Base-by-base conservation (phyloP, 1,140 invertebrate genomes). In the Drosophila kanapiae region DNA sequence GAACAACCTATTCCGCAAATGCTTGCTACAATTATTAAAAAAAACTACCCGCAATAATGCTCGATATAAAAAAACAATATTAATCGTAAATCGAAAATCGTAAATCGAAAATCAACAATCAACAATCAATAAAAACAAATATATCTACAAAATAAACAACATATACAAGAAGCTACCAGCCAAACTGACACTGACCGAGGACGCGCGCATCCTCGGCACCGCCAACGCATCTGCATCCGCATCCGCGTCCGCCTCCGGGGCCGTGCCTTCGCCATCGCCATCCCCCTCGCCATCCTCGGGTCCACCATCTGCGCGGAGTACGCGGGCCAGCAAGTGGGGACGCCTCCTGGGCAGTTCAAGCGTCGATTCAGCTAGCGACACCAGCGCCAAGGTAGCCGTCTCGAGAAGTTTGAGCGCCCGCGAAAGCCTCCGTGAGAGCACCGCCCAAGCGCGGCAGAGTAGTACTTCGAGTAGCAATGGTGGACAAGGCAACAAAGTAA, bases 281-380 rank as follows among this genome's bases (percentile, higher is more conserved):
- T 93, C 94, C 51, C 95, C 95, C 48, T 93, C 94, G 53, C 95
- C 95, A 47, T 93, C 92, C 78, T 93, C 92, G 75, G 92, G 92
- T 90, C 92, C 92, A 92, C 92, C 92, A 85, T 92, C 62, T 92
- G 93, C 76, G 91, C 93, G 71, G 85, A 92, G 68, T 93, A 94
- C 77, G 84, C 93, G 93, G 84, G 87, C 94, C 33, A 95, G 95
- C 83, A 97, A 97, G 93, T 97, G 97, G 97, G 96, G 96, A 40
- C 95, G 96, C 70, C 94, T 97, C 75, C 93, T 97, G 82, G 96
- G 96, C 85, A 96, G 96, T 78, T 95, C 95, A 78, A 96, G 95
- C 93, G 93, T 96, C 79, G 96, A 96, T 92, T 93, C 92, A 78
- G 92, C 92, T 91, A 93, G 92, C 91, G 92, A 93, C 91, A 91